phyloP scores from a whole-genome alignment of 2,113 vertebrate genomes.

The Rissa tridactyla region DNA sequence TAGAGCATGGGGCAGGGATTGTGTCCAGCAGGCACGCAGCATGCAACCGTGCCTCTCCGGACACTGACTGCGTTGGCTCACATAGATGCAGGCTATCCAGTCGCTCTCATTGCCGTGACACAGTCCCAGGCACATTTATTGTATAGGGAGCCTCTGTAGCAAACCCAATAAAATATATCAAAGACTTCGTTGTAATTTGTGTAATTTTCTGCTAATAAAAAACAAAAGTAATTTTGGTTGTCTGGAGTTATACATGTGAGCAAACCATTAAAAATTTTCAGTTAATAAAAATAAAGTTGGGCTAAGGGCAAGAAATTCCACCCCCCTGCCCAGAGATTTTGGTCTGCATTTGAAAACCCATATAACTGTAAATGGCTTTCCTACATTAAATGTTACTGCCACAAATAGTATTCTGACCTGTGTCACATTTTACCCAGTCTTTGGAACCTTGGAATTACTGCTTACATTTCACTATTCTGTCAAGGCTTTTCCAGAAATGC shows the following conservation, averaged over 20 bases:
- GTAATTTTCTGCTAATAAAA: not conserved
- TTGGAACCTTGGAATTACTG: not conserved
- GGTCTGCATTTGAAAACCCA: not conserved
- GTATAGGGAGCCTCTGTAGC: not conserved
- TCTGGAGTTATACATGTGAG: not conserved
- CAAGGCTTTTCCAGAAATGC: not conserved
- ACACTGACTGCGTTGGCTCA: not conserved
- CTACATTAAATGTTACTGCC: not conserved
- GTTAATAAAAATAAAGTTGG: not conserved
- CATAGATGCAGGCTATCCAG: accelerated
- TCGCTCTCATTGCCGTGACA: not conserved
- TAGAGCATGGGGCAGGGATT: not conserved
- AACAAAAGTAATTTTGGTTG: not conserved
- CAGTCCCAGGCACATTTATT: not conserved
- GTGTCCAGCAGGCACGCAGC: not conserved
- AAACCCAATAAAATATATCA: not conserved
- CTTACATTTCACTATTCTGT: not conserved
- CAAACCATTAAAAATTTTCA: not conserved
- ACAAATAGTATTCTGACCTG: not conserved
- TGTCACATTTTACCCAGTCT: not conserved
- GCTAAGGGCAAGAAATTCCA: not conserved
- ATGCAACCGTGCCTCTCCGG: accelerated
- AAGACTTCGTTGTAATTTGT: not conserved
- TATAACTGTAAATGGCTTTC: not conserved
- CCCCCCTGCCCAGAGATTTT: not conserved